Base-by-base conservation (phyloP, 2,797 vertebrate genomes). In the Sebastes diaconus region DNA sequence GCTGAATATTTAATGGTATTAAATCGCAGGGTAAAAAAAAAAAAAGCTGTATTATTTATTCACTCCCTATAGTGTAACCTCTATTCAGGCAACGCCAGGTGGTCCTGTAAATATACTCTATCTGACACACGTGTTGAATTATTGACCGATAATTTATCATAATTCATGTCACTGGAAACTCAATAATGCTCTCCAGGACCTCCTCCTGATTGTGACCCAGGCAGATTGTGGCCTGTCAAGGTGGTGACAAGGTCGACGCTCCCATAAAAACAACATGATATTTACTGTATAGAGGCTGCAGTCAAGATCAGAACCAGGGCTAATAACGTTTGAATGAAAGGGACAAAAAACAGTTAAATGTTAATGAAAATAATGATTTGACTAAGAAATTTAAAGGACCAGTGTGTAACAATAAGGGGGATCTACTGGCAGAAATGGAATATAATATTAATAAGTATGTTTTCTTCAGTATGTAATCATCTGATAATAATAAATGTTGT, bases 1-100 rank as follows among this genome's bases (percentile, higher is more conserved):
- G 95, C 96, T 98, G 97, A 98, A 98, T 98, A 97, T 98, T 99
- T 99, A 97, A 99, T 98, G 96, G 92, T 97, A 97, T 98, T 98
- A 98, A 97, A 98, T 94, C 95, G 13, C 77, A 55, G 79, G 72
- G 66, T 90, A 73, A 83, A 85, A 77, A 74, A 84, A 79, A 86
- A 77, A 93, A 92, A 90, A 89, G 80, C 79, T 90, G 87, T 96
- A 97, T 98, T 97, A 98, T 97, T 98, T 97, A 99, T 98, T 98
- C 96, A 97, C 96, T 96, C 92, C 91, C 95, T 94, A 95, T 95
- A 96, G 96, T 96, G 96, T 92, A 93, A 95, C 93, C 95, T 95
- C 96, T 93, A 94, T 95, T 96, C 95, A 94, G 87, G 88, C 95
- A 91, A 92, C 97, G 93, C 96, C 95, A 96, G 97, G 97, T 95